Base-by-base conservation (phyloP, 2,888 invertebrate species). In the Cantharis rufa region DNA sequence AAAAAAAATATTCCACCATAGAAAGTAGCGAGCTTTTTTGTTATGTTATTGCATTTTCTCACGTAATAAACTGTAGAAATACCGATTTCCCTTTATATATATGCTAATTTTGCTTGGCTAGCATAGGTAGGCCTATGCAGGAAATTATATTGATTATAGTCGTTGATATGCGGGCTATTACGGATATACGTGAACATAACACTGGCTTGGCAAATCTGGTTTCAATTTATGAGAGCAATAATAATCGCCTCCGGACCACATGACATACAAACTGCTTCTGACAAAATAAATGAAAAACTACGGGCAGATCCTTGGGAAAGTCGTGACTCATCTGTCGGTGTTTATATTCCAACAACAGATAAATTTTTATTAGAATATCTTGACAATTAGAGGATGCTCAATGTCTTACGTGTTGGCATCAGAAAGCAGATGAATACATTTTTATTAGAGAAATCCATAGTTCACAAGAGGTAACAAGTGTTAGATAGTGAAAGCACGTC, bases 31-130 rank as follows among this genome's bases (percentile, higher is more conserved):
- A n/a, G 48, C 9, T 24, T 48, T 70, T 32, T 16, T 48, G 18
- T 70, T 32, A n/a, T 15, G 63, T 70, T 71, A 71, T 71, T 63
- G 28, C 28, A 24, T 71, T 71, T 63, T 71, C 71, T 71, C 71
- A 71, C 71, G 71, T 71, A 71, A 71, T 48, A 18, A 63, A 27
- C 24, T 15, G 15, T 62, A 24, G 63, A 66, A 66, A 66, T 66
- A n/a, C n/a, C 15, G 21, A 66, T 66, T 66, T 66, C 24, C 64
- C 21, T 24, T 66, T 66, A 66, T 48, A n/a, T 18, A 11, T 66
- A 66, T 66, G 64, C 21, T 21, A 66, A 66, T 66, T 24, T 66
- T 63, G 63, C 48, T 48, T 48, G 48, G n/a, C 32, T 13, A 32
- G 15, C 62, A 64, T 64, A 10, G 64, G 21, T 66, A 66, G 64